These are phyloP conservation scores for Atlantisia rogersi DNA, from an alignment of 2,113 vertebrate species.

Conservation along the genomic window DNA sequence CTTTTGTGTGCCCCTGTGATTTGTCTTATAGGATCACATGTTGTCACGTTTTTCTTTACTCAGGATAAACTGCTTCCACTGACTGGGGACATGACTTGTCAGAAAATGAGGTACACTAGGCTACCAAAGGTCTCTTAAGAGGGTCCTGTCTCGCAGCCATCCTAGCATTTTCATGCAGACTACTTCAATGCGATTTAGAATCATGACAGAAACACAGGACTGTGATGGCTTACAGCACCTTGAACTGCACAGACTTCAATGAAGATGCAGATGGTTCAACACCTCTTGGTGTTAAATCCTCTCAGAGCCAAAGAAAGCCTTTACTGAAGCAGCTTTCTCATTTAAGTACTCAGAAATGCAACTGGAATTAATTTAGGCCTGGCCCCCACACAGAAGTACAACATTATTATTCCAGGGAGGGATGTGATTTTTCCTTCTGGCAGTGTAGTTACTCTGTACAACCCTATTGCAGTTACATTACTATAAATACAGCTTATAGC, in stretches of 20 bases:
- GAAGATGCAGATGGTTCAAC: not conserved
- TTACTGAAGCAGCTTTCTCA: not conserved
- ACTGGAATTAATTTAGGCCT: slow-evolving; percentile 33
- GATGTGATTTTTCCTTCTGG: slow-evolving; percentile 1
- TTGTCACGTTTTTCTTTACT: not conserved
- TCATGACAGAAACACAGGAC: not conserved
- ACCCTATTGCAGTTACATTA: not conserved
- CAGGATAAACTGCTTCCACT: not conserved
- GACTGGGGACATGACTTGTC: not conserved
- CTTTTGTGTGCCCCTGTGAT: not conserved
- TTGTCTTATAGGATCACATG: not conserved
- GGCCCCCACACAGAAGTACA: not conserved
- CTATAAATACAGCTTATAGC: slow-evolving; percentile 5
- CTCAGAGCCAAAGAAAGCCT: not conserved
- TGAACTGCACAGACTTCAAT: not conserved
- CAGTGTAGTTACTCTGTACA: not conserved
- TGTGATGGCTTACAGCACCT: not conserved
- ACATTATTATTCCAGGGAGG: slow-evolving; percentile 7
- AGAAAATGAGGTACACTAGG: not conserved
- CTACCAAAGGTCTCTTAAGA: not conserved
- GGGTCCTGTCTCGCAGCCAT: not conserved
- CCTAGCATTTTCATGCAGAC: not conserved
- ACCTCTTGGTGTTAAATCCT: not conserved
- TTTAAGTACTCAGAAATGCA: slow-evolving; percentile 8
- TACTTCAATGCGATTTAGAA: not conserved